Evolutionary conservation across 2,113 vertebrate species (phyloP).

Genomic region (Stegastes partitus): DNA sequence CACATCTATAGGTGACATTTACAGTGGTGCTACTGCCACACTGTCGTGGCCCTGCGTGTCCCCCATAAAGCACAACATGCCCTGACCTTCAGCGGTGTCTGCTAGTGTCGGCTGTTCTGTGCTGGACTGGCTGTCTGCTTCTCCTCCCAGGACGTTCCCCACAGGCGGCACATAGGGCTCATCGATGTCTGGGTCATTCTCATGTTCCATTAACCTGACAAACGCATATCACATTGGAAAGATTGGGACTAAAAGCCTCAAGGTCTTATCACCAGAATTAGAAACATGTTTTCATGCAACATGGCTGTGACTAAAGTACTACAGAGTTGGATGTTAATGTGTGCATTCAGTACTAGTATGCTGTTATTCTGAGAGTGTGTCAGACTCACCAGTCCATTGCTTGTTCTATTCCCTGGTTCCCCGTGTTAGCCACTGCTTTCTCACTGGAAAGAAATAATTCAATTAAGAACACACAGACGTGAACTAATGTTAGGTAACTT

Average conservation of each 20-base stretch:
- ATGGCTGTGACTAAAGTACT: too few relatives aligned
- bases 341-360: too few relatives aligned
- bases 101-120: conserved; percentile 46
- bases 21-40: background rate
- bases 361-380: background rate
- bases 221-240: conserved; percentile 4
- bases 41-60: background rate
- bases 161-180: conserved; percentile 86
- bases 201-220: conserved; percentile 92
- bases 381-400: conserved; percentile 94
- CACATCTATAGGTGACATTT: background rate
- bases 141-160: conserved; percentile 75
- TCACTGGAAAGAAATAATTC: conserved; percentile 76
- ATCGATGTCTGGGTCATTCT: conserved; percentile 91
- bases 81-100: conserved; percentile 60
- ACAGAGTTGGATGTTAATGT: too few relatives aligned
- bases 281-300: too few relatives aligned
- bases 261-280: background rate
- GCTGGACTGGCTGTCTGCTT: conserved; percentile 64
- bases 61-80: background rate
- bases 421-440: conserved; percentile 91
- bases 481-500: background rate
- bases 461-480: background rate
- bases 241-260: background rate
- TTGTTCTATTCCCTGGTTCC: conserved; percentile 93